Evolutionary conservation across 2,797 vertebrate genomes (phyloP), one percentile per base, ranked within the genome.

Genomic region (Aldrovandia affinis): DNA sequence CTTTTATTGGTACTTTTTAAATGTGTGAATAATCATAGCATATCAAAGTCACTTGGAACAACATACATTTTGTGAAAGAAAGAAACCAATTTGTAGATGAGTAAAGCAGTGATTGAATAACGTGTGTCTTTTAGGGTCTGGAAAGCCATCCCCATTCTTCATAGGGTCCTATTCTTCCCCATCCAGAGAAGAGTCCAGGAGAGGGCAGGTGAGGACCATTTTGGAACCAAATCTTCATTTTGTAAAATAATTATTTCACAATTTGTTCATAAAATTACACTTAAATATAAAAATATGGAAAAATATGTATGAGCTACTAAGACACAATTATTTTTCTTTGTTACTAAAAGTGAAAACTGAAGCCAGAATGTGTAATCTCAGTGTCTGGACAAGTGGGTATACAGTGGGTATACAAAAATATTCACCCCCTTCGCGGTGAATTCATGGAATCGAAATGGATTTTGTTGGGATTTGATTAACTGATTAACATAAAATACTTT

Each of bases 81-180:
- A 7, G n/a, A 65, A 14, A n/a, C 12, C 9, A 10, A n/a, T n/a
- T 28, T 63, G 12, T 65, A 65, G 10, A 33, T 33, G 28, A 9
- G 0, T 33, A 70, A 22, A 77, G 25, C 1, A n/a, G 42, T 44
- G 73, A 77, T 25, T 47, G 39, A 77, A 47, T 22, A 5, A 77
- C n/a, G 3, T 83, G 33, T 54, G 4, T 59, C 85, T 50, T 82
- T 88, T 93, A 99, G 98, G 97, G 91, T 98, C 98, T 93, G 97
- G 95, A 91, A 99, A 99, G 92, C 94, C 96, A 54, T 97, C 98
- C 87, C 95, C 97, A 39, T 97, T 97, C 96, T 98, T 97, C 93
- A 96, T 96, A 89, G 96, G 96, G 88, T 96, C 97, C 87, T 99
- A 99, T 88, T 95, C 97, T 78, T 99, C 98, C 83, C 97, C 98